Conservation (phyloP, 2,888 invertebrate genomes). For the Tridacna gigas region DNA sequence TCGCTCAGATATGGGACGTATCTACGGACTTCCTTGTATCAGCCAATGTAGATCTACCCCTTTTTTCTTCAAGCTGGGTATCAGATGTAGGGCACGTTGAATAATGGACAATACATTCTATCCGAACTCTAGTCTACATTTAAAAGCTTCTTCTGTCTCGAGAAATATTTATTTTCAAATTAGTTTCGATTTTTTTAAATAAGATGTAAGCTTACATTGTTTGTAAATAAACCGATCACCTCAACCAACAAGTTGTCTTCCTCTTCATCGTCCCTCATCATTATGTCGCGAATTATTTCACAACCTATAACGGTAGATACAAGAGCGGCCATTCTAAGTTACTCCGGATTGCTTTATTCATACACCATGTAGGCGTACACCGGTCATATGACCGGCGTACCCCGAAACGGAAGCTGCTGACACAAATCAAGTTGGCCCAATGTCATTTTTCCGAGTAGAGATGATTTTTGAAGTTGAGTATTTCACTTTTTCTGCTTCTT, state of each 20-base stretch:
- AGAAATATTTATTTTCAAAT: background rate
- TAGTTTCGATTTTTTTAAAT: background rate
- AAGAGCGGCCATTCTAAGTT: background rate
- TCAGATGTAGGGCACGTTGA: too few species aligned
- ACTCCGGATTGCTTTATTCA: background rate
- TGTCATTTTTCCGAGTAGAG: too few species aligned
- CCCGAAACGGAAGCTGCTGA: background rate
- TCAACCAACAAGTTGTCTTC: background rate
- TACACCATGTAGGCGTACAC: background rate
- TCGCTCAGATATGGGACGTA: too few species aligned
- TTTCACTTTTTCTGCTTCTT: too few species aligned
- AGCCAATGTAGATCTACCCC: too few species aligned
- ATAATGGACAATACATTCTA: background rate
- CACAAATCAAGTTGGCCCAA: background rate
- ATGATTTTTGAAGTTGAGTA: too few species aligned
- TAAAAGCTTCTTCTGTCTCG: background rate
- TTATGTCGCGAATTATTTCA: background rate
- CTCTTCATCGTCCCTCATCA: background rate
- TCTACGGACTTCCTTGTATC: too few species aligned
- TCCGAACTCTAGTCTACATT: background rate
- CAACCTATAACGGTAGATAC: background rate
- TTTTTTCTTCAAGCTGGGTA: too few species aligned
- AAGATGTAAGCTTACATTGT: background rate
- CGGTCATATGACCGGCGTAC: background rate
- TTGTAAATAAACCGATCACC: background rate